These are phyloP conservation scores for Petroica traversi DNA, from an alignment of 2,113 vertebrate species.

Conservation along the genomic window DNA sequence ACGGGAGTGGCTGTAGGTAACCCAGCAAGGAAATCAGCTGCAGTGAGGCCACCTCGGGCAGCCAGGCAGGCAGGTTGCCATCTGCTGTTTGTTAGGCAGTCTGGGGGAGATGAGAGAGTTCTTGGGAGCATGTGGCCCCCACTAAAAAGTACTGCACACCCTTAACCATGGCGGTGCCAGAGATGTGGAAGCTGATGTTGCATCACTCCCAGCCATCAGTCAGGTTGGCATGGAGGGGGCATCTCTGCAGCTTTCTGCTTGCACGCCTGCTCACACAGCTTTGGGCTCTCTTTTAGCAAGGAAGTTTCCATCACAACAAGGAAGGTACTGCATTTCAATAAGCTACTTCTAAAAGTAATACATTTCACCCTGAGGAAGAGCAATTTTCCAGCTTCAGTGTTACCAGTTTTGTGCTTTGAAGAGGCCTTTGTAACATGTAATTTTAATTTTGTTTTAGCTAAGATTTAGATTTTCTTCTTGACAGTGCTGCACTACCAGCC, in stretches of 20 bases:
- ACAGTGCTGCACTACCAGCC: background rate
- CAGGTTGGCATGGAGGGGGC: background rate
- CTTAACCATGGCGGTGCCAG: background rate
- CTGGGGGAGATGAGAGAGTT: background rate
- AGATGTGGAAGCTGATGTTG: background rate
- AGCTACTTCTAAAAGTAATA: slow-evolving; percentile 33
- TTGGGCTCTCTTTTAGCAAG: background rate
- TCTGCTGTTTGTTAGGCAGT: background rate
- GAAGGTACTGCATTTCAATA: slow-evolving; percentile 58
- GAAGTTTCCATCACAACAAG: slow-evolving; percentile 50
- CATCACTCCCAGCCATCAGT: background rate
- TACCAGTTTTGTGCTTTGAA: background rate
- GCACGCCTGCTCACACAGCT: background rate
- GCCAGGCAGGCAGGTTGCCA: background rate
- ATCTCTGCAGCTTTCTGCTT: background rate
- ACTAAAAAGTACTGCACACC: background rate
- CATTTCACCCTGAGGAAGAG: background rate
- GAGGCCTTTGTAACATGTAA: background rate
- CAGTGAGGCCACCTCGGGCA: background rate
- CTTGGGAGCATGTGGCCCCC: background rate
- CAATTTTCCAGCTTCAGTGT: slow-evolving; percentile 20
- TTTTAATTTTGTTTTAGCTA: slow-evolving; percentile 4
- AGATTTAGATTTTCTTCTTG: background rate
- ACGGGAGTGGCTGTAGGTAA: rapidly evolving
- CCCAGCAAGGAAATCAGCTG: background rate